These are phyloP conservation scores for Allophyes oxyacanthae DNA, from an alignment of 2,888 invertebrate genomes.

Conservation along the genomic window DNA sequence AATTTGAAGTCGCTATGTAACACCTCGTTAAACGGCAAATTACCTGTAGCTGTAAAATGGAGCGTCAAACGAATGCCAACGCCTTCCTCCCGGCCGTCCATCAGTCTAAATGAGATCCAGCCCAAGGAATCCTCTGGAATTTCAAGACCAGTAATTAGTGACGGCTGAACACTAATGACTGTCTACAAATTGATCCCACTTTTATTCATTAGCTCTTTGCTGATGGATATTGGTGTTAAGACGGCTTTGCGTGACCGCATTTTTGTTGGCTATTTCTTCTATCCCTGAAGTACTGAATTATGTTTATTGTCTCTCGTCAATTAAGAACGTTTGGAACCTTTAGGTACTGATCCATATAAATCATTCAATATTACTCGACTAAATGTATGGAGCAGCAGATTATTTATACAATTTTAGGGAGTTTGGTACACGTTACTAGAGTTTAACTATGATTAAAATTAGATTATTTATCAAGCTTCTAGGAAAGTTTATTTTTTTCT, in stretches of 20 bases:
- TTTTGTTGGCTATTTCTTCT: slow-evolving; percentile 5
- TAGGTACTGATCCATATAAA: no score
- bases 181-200: slow-evolving; percentile 69
- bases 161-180: slow-evolving; percentile 67
- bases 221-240: slow-evolving; percentile 1
- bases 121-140: slow-evolving; percentile 63
- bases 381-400: no score
- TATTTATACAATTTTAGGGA: no score
- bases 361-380: no score
- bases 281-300: no score
- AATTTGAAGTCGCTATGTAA: slow-evolving; percentile 35
- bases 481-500: no score
- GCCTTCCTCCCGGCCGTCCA: slow-evolving; percentile 31
- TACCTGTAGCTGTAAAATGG: slow-evolving; percentile 39
- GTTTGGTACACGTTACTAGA: no score
- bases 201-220: slow-evolving; percentile 66
- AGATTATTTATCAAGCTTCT: no score
- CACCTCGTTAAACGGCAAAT: slow-evolving; percentile 44
- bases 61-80: slow-evolving; percentile 45
- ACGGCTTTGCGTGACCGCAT: not conserved
- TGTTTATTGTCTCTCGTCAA: no score
- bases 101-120: slow-evolving; percentile 59
- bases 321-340: no score
- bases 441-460: no score
- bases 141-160: slow-evolving; percentile 74